Base-by-base conservation (phyloP, 2,113 vertebrate genomes). In the Alexandromys fortis region DNA sequence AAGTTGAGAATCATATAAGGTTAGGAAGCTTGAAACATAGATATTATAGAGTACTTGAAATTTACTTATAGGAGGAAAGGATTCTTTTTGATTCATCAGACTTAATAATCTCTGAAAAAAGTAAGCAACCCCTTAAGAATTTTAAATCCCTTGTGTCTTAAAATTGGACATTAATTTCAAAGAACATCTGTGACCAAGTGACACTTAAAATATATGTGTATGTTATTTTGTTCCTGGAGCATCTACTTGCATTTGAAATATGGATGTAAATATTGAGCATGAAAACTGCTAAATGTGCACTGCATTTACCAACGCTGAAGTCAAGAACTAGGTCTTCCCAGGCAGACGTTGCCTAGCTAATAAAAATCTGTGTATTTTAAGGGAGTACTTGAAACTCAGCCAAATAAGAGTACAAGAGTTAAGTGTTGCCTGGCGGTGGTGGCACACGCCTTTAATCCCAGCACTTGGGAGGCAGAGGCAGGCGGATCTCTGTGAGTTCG, bases 201-300 rank as follows among this genome's bases (percentile, higher is more conserved):
- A 61, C 45, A 88, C 63, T 86, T 47, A 55, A 88, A 76, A 89
- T 76, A 4, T 94, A 65, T 89, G 76, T 73, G 4, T 87, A 38
- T 90, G 70, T 76, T 81, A 30, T 6, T 2, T 55, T 65, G 68
- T 85, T 38, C 12, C 33, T 58, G 28, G 65, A 85, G 11, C 16
- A 94, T 87, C 17, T 91, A 2, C 12, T 52, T 92, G 38, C 11
- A 91, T 63, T 95, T 91, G 42, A 81, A 95, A 87, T 92, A 78
- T 17, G 58, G 28, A 67, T 28, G 7, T 63, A 61, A 22, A 35
- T 81, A 38, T 35, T 90, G 22, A 81, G 42, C 76, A 24, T 92
- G 30, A 38, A 92, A 90, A 42, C n/a, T 49, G 61, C 7, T 85
- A 38, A 4, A 19, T 68, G 3, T 85, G 10, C 35, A 28, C 45